Evolutionary conservation across 2,888 invertebrate genomes (phyloP).

Genomic region (Nephrotoma appendiculata): DNA sequence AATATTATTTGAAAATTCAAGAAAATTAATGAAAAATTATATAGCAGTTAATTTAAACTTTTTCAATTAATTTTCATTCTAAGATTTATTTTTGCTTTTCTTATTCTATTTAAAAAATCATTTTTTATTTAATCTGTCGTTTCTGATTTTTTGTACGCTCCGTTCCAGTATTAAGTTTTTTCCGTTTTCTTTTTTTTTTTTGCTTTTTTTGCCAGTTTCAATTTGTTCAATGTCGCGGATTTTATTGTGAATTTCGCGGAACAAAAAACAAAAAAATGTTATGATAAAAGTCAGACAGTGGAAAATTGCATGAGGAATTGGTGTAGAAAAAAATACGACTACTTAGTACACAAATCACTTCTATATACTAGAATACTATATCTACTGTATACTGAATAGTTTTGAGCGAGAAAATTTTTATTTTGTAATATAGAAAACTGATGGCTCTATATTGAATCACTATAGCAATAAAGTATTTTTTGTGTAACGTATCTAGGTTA

Average conservation of each 20-base stretch:
- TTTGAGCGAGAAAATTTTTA: not conserved
- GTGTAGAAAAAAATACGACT: not conserved
- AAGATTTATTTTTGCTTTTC: not conserved
- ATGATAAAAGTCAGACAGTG: not conserved
- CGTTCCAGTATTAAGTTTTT: not conserved
- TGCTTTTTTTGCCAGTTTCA: not conserved
- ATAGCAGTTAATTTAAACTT: not conserved
- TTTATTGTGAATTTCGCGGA: not conserved
- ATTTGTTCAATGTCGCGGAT: not conserved
- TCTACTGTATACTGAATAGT: not conserved
- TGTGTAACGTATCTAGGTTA: not conserved
- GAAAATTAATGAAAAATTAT: not conserved
- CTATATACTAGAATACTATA: not conserved
- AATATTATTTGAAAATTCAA: not conserved
- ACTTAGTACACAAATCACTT: too few relatives aligned
- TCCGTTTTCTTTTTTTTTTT: not conserved
- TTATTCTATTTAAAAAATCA: not conserved
- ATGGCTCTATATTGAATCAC: not conserved
- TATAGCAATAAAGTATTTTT: not conserved
- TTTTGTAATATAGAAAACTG: not conserved
- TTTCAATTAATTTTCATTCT: not conserved
- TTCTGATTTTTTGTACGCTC: not conserved
- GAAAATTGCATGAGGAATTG: not conserved
- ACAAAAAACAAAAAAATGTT: not conserved
- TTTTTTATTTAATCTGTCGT: not conserved